Base-by-base conservation (phyloP, 2,113 vertebrate genomes). In the Scomber japonicus region DNA sequence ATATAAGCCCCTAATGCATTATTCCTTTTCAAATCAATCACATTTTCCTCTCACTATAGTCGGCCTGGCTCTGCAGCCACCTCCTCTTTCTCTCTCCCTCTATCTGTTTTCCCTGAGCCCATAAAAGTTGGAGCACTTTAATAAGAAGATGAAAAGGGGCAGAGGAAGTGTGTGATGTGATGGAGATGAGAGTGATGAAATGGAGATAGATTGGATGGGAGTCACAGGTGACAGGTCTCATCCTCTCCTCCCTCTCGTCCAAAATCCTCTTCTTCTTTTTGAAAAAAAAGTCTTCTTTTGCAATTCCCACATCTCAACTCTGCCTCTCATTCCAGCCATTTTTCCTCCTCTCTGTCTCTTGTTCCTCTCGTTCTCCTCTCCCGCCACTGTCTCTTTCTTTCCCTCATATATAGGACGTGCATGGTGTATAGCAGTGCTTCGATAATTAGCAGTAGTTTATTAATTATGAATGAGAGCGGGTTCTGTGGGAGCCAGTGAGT, bases 391-490 rank as follows among this genome's bases (percentile, higher is more conserved):
- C 51, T 75, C 75, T 57, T n/a, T 59, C 61, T 70, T 5, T 10
- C 67, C 64, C 59, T 65, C 74, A 10, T 86, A 90, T 89, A 84
- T 83, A 86, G 88, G 81, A 53, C 48, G 70, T 50, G 82, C 73
- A 48, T 67, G 75, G 81, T 55, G 77, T 51, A 72, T 78, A 56
- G 83, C 75, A 16, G 65, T 0, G 49, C 83, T 87, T 17, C 78
- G 91, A 88, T 94, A 93, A 94, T 94, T 94, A 94, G 91, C 92
- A 64, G 80, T 49, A 15, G 83, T 83, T 86, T 83, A 93, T 94
- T 91, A 91, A 94, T 92, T 91, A 93, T 93, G 87, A 91, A 94
- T 90, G 83, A 67, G 85, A 81, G 75, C 79, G 12, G 81, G 83
- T 87, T 91, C 89, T 88, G 88, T 80, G 88, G 86, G 90, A 92